phyloP scores from a whole-genome alignment of 1,140 invertebrate species.

The Magallana ariakensis region DNA sequence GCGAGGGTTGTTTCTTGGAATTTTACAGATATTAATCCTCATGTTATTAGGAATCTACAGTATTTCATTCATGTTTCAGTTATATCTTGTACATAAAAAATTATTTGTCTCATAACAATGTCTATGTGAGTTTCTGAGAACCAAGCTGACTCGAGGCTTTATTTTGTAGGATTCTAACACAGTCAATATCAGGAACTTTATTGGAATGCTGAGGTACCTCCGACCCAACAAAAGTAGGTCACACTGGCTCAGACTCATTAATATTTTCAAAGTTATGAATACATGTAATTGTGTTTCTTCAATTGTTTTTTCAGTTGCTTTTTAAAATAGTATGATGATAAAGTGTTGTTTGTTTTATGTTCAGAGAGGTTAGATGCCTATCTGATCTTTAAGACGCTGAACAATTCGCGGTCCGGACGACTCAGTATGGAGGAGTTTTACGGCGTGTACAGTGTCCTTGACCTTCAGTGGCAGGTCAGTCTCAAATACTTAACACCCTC shows the following conservation, averaged over 20 bases:
- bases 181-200: slow-evolving; percentile 86
- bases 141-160: too few species aligned
- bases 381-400: slow-evolving; percentile 90
- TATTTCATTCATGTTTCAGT: too few species aligned
- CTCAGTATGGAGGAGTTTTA: slow-evolving; percentile 89
- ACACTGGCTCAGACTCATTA: neutral
- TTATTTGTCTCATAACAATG: too few species aligned
- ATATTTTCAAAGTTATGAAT: neutral
- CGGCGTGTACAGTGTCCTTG: slow-evolving; percentile 87
- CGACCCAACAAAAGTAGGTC: slow-evolving; percentile 82
- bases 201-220: slow-evolving; percentile 89
- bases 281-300: neutral
- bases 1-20: too few species aligned
- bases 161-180: slow-evolving; percentile 62
- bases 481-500: neutral
- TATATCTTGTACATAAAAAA: too few species aligned
- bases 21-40: too few species aligned
- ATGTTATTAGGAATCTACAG: too few species aligned
- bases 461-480: slow-evolving; percentile 86
- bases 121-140: too few species aligned
- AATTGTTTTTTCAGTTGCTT: neutral
- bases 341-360: slow-evolving; percentile 56
- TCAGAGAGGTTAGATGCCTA: slow-evolving; percentile 88
- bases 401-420: slow-evolving; percentile 84
- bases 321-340: too few species aligned